Conservation (phyloP, 2,888 invertebrate species). For the Aporophyla nigra region DNA sequence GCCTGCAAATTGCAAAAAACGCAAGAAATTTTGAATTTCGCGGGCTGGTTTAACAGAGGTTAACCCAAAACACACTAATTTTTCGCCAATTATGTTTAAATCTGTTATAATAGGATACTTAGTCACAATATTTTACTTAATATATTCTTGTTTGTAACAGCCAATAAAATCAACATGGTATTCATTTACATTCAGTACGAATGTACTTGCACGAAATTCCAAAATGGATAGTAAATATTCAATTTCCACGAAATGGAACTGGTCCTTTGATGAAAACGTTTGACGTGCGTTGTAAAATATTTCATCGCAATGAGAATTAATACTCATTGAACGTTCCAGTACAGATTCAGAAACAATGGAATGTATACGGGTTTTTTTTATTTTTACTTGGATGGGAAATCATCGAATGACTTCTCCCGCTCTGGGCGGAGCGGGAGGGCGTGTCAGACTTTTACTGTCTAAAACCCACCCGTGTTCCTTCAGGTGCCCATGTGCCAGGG, state of each 20-base stretch:
- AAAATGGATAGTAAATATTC: not conserved
- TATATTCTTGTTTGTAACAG: not conserved
- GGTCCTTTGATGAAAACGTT: slow-evolving; percentile 31
- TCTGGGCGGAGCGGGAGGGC: too few relatives aligned
- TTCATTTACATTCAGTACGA: not conserved
- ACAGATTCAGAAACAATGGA: slow-evolving; percentile 1
- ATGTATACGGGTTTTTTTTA: too few relatives aligned
- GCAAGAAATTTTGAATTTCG: too few relatives aligned
- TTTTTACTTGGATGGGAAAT: too few relatives aligned
- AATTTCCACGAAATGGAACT: slow-evolving; percentile 7
- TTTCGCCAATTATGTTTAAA: not conserved
- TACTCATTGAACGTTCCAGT: slow-evolving; percentile 1
- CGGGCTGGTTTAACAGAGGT: not conserved
- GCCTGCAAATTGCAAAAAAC: too few relatives aligned
- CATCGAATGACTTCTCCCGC: too few relatives aligned
- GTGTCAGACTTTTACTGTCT: too few relatives aligned
- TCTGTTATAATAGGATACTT: too few relatives aligned
- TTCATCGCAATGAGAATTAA: slow-evolving; percentile 8
- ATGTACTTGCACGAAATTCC: not conserved
- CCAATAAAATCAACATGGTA: not conserved
- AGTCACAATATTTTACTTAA: too few relatives aligned
- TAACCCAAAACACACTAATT: not conserved
- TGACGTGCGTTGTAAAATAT: slow-evolving; percentile 19
- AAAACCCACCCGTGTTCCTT: too few relatives aligned
- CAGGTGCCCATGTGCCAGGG: too few relatives aligned